Evolutionary conservation across 2,888 invertebrate species (phyloP).

Genomic region (Lycophotia porphyrea): DNA sequence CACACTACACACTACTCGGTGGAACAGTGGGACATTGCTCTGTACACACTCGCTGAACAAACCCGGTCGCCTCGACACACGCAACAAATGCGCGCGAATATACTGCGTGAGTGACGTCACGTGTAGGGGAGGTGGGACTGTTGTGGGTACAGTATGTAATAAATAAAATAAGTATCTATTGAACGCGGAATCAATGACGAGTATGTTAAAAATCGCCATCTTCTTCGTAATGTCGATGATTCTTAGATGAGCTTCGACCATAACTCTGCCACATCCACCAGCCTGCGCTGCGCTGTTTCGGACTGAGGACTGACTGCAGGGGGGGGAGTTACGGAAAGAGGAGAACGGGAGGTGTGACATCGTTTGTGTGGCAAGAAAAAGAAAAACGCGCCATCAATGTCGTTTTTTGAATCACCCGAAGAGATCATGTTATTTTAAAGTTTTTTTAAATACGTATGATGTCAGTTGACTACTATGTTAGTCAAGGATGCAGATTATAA

Average conservation of each 20-base stretch:
- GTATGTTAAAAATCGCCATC: background rate
- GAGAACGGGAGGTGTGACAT: background rate
- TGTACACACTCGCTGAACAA: slow-evolving; percentile 26
- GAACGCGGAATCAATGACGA: background rate
- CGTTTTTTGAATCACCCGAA: background rate
- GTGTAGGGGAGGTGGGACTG: background rate
- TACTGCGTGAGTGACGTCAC: slow-evolving; percentile 18
- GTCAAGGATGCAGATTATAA: background rate
- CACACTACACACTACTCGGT: background rate
- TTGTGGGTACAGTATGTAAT: background rate
- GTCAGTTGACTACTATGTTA: background rate
- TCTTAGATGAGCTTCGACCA: background rate
- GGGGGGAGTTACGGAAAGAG: background rate
- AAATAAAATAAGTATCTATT: background rate
- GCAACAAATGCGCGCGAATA: slow-evolving; percentile 19
- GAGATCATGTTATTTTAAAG: background rate
- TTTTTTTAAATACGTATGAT: background rate
- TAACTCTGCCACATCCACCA: background rate
- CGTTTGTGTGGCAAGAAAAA: background rate
- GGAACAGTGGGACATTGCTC: background rate
- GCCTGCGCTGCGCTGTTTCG: background rate
- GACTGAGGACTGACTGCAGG: background rate
- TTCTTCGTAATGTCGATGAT: background rate
- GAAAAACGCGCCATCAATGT: background rate
- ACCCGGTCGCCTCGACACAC: slow-evolving; percentile 22